Evolutionary conservation across 2,888 invertebrate species (phyloP).

Genomic region (Callosobruchus maculatus): DNA sequence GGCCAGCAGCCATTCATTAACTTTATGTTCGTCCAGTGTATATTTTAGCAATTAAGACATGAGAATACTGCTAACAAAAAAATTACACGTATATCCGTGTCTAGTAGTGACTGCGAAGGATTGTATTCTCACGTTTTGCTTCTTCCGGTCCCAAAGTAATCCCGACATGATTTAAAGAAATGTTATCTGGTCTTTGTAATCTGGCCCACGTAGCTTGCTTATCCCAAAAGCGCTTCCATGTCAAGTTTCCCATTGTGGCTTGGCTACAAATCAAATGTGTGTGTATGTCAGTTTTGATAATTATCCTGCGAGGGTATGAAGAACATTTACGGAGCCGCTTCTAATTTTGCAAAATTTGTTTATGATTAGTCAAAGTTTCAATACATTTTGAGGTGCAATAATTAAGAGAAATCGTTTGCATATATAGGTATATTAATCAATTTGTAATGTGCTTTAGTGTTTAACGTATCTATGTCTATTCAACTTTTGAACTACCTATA

Average conservation of each 20-base stretch:
- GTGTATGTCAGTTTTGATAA: neutral
- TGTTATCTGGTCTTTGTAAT: slow-evolving; percentile 1
- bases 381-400: too few species aligned
- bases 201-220: slow-evolving; percentile 1
- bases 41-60: slow-evolving; percentile 1
- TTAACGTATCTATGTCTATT: too few species aligned
- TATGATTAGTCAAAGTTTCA: too few species aligned
- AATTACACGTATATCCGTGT: neutral
- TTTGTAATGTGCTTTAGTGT: too few species aligned
- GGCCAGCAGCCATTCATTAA: neutral
- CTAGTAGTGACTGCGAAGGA: neutral
- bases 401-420: too few species aligned
- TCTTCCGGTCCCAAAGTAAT: slow-evolving; percentile 1
- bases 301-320: neutral
- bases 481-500: too few species aligned
- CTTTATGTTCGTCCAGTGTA: neutral
- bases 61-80: slow-evolving; percentile 1
- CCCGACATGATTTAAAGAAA: slow-evolving; percentile 1
- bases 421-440: too few species aligned
- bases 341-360: too few species aligned
- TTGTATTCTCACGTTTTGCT: slow-evolving; percentile 1
- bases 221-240: neutral
- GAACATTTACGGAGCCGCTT: too few species aligned
- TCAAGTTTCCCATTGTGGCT: neutral
- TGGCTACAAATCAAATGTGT: neutral